Conservation (phyloP, 2,888 invertebrate species). For the Nymphalis urticae region DNA sequence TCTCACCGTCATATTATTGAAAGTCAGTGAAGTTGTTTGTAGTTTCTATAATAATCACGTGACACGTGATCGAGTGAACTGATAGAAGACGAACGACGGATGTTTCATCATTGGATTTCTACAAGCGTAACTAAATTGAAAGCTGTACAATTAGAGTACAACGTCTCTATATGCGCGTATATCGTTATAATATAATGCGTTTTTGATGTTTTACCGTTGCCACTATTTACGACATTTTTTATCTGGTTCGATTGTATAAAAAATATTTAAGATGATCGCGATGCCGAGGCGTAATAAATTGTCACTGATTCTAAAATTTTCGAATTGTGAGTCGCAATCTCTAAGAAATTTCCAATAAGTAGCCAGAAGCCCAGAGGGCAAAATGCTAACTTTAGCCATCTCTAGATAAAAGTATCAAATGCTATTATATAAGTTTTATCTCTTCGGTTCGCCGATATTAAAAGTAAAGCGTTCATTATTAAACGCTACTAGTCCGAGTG, state of each 20-base stretch:
- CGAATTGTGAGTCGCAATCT: constrained; percentile 41
- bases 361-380: constrained; percentile 35
- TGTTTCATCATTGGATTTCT: too few species aligned
- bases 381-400: constrained; percentile 26
- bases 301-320: constrained; percentile 12
- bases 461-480: constrained; percentile 11
- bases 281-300: constrained; percentile 17
- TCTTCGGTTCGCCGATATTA: constrained; percentile 40
- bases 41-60: too few species aligned
- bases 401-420: constrained; percentile 50
- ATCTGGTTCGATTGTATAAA: not conserved
- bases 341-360: constrained; percentile 38
- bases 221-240: too few species aligned
- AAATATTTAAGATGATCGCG: not conserved
- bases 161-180: too few species aligned
- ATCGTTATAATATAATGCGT: too few species aligned
- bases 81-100: too few species aligned
- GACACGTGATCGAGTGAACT: too few species aligned
- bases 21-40: too few species aligned
- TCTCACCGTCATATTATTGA: too few species aligned
- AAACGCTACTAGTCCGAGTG: constrained; percentile 3
- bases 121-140: too few species aligned
- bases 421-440: constrained; percentile 46
- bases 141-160: too few species aligned
- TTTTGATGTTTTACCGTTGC: too few species aligned